Conservation (phyloP, 2,888 invertebrate genomes). For the Teinopalpus imperialis region DNA sequence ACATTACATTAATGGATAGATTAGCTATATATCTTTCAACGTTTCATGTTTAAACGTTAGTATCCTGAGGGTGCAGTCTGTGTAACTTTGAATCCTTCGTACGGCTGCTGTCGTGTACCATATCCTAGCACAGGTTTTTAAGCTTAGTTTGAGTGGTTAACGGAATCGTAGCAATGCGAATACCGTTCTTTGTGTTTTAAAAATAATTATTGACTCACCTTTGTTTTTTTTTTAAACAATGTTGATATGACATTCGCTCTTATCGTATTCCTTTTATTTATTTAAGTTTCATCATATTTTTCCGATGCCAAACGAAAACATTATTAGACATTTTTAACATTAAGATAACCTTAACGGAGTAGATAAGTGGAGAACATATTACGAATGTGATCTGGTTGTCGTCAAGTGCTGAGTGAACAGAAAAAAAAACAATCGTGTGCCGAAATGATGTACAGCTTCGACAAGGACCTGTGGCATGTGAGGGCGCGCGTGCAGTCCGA, state of each 20-base stretch:
- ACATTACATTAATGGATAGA: no score
- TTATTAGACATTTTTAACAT: slow-evolving; percentile 2
- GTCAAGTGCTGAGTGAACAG: slow-evolving; percentile 1
- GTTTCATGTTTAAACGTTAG: no score
- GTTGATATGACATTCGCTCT: neutral
- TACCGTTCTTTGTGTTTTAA: no score
- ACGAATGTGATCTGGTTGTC: neutral
- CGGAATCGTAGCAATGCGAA: no score
- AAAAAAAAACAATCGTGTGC: slow-evolving; percentile 2
- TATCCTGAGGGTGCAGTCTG: no score
- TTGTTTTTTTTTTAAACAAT: neutral
- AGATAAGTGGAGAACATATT: slow-evolving; percentile 6
- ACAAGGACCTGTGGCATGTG: slow-evolving; percentile 75
- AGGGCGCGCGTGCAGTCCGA: slow-evolving; percentile 52
- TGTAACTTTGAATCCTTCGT: no score
- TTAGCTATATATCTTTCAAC: no score
- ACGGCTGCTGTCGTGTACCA: no score
- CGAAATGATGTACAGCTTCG: slow-evolving; percentile 68
- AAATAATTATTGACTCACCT: no score
- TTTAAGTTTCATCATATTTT: slow-evolving; percentile 10
- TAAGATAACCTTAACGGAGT: slow-evolving; percentile 16
- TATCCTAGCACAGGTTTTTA: no score
- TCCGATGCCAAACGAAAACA: slow-evolving; percentile 9
- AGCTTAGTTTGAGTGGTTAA: no score
- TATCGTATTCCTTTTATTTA: slow-evolving; percentile 3